phyloP scores from a whole-genome alignment of 2,797 vertebrate species.

The Borostomias antarcticus region DNA sequence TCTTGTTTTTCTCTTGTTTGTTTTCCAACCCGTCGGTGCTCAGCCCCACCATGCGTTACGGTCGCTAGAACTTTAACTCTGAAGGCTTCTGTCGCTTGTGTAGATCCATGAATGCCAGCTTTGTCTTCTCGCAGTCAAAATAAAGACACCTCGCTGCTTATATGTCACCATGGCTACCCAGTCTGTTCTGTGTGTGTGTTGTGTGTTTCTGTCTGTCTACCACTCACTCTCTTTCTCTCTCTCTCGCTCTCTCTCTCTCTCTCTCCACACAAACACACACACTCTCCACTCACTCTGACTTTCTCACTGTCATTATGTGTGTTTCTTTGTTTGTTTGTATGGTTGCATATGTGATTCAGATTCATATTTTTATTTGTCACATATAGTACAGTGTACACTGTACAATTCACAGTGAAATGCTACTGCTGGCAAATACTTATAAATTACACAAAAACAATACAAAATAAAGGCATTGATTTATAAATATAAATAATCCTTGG shows the following conservation, averaged over 20 bases:
- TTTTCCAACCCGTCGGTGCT: constrained; percentile 22
- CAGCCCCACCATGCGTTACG: constrained; percentile 56
- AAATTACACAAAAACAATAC: too few species aligned
- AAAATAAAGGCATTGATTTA: too few species aligned
- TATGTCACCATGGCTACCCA: constrained; percentile 33
- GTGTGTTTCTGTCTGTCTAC: background rate
- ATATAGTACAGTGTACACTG: too few species aligned
- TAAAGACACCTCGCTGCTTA: constrained; percentile 68
- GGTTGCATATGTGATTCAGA: too few species aligned
- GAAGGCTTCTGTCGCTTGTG: constrained; percentile 65
- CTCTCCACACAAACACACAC: too few species aligned
- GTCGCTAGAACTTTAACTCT: constrained; percentile 62
- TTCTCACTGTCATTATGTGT: too few species aligned
- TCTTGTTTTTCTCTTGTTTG: constrained; percentile 31
- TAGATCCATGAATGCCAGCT: constrained; percentile 66
- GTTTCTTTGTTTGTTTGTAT: too few species aligned
- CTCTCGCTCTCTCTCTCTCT: background rate
- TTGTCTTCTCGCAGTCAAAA: constrained; percentile 68
- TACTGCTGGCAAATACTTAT: too few species aligned
- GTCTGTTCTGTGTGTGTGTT: background rate
- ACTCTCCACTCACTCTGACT: too few species aligned
- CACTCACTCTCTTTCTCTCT: background rate
- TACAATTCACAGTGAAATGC: too few species aligned
- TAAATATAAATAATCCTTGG: too few species aligned
- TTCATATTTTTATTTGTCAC: too few species aligned